These are phyloP conservation scores for Tupaia tana DNA, from an alignment of 2,113 vertebrate genomes.

Conservation along the genomic window DNA sequence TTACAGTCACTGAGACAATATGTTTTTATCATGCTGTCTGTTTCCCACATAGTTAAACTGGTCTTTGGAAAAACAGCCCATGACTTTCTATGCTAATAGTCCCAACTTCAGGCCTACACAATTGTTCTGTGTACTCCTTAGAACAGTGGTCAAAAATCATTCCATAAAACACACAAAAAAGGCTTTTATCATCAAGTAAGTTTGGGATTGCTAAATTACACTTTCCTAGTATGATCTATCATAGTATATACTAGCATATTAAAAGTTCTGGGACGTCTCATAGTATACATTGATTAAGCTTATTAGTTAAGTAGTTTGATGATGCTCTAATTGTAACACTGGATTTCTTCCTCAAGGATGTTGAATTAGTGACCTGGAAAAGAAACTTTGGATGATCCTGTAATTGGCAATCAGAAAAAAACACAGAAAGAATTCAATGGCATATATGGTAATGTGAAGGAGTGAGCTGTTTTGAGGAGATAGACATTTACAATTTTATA, in stretches of 20 bases:
- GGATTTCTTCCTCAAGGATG: neutral
- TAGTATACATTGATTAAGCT: neutral
- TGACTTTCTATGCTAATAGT: neutral
- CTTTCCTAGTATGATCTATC: neutral
- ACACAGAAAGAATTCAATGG: neutral
- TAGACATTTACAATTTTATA: neutral
- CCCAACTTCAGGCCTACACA: neutral
- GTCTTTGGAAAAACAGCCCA: slow-evolving; percentile 42
- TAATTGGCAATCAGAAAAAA: neutral
- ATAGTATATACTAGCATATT: neutral
- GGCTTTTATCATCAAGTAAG: slow-evolving; percentile 15
- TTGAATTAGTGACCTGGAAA: neutral
- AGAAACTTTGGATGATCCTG: neutral
- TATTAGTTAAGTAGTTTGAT: neutral
- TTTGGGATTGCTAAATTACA: neutral
- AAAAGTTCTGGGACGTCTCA: neutral
- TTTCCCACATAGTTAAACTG: slow-evolving; percentile 43
- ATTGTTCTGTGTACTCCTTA: neutral
- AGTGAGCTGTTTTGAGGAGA: neutral
- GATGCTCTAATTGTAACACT: slow-evolving; percentile 16
- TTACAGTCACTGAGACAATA: slow-evolving; percentile 31
- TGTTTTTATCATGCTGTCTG: slow-evolving; percentile 60
- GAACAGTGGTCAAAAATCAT: neutral
- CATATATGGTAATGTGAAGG: neutral
- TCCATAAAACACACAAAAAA: neutral